A percentile compares a stretch with the other conserved stretches of the same genome.
These are phyloP conservation scores for Sebastes matsubarae DNA, from an alignment of 2,797 vertebrate genomes.

Conservation along the genomic window DNA sequence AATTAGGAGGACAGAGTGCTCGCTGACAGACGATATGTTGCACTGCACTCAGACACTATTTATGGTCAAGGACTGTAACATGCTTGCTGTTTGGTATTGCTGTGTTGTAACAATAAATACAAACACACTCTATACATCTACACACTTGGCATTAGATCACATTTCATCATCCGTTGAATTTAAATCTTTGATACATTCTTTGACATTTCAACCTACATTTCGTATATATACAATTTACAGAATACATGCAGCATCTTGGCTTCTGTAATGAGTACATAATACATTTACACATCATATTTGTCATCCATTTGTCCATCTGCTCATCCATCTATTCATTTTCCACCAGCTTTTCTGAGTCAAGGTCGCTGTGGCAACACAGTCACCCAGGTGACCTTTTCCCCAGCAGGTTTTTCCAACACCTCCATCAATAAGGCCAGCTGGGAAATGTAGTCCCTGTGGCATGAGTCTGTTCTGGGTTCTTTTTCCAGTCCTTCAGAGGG, in stretches of 20 bases:
- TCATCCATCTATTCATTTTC: slow-evolving; percentile 6
- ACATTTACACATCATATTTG: neutral
- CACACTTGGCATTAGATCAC: neutral
- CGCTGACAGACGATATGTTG: neutral
- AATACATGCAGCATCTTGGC: neutral
- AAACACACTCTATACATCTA: neutral
- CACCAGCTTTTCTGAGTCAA: slow-evolving; percentile 9
- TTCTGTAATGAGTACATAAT: neutral
- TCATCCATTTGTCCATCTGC: neutral
- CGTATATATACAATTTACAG: neutral
- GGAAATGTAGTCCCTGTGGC: slow-evolving; percentile 36
- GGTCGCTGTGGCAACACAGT: slow-evolving; percentile 27
- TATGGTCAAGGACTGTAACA: neutral
- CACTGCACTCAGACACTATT: slow-evolving; percentile 8
- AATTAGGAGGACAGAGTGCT: slow-evolving; percentile 7
- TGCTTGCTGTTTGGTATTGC: neutral
- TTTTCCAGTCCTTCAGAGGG: neutral
- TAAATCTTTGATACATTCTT: neutral
- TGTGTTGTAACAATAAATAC: neutral
- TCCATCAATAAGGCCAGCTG: slow-evolving; percentile 20
- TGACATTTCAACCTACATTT: neutral
- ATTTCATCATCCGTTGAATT: neutral
- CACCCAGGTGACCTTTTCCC: slow-evolving; percentile 33
- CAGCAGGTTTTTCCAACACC: slow-evolving; percentile 9
- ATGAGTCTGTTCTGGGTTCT: slow-evolving; percentile 4